A percentile compares a stretch with the other conserved stretches of the same genome.
phyloP scores from a whole-genome alignment of 2,113 vertebrate genomes.

The Pelusios castaneus region DNA sequence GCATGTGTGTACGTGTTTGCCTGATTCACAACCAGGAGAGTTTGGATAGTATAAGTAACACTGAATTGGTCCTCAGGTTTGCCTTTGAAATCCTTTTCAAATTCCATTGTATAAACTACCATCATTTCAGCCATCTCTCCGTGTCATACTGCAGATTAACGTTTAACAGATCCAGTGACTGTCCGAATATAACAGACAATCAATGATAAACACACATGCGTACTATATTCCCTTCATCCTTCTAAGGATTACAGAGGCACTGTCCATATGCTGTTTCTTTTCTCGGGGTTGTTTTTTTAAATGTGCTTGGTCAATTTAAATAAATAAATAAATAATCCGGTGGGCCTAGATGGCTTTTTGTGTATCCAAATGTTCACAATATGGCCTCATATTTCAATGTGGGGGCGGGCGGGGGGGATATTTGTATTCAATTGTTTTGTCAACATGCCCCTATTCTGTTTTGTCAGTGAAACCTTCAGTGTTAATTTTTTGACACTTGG shows the following conservation, averaged over 20 bases:
- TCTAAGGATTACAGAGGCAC: background rate
- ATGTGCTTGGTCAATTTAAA: background rate
- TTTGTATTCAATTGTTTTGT: background rate
- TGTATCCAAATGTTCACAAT: background rate
- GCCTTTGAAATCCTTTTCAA: background rate
- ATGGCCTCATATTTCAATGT: background rate
- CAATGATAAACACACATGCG: rapidly evolving
- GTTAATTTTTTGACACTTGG: background rate
- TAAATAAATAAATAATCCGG: background rate
- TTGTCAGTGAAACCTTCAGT: background rate
- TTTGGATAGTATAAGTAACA: rapidly evolving
- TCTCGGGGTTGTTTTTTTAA: background rate
- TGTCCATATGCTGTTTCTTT: background rate
- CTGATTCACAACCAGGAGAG: background rate
- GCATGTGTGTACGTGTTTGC: background rate
- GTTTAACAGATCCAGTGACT: background rate
- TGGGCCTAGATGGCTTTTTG: background rate
- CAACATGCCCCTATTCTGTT: background rate
- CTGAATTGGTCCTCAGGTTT: background rate
- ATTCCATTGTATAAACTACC: background rate
- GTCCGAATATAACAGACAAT: background rate
- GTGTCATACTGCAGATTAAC: background rate
- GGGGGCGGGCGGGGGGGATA: background rate
- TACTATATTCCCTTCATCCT: background rate
- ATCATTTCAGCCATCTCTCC: background rate